Base-by-base conservation (phyloP, 2,113 vertebrate genomes). In the Vidua macroura region DNA sequence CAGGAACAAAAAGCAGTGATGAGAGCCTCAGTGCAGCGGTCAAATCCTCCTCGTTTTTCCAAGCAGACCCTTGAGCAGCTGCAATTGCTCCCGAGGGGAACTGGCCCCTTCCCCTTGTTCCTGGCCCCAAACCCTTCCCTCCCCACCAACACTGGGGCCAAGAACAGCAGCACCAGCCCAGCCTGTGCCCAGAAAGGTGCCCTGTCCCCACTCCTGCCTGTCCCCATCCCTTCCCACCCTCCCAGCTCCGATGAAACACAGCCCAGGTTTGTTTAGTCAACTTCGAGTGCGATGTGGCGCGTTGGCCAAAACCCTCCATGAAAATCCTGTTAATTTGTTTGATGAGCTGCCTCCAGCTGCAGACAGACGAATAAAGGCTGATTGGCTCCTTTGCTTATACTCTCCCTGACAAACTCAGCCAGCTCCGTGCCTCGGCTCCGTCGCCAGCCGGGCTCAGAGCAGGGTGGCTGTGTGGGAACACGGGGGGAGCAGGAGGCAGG, bases 321-420 rank as follows among this genome's bases (percentile, higher is more conserved):
- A 94, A 70, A 92, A 96, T 88, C 80, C 96, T 76, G 22, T 95
- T 97, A 96, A 96, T 97, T 97, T 93, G 77, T 91, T 96, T 96
- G 93, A 96, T 93, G 79, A 92, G 87, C 79, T 89, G 86, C 88
- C 84, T 97, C 94, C 94, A 96, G 92, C 91, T 95, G 93, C 90
- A 97, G 92, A 63, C 95, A 97, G 90, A 93, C 46, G 82, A 87
- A 92, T 88, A 77, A 88, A 53, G 5, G 81, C 63, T 96, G 94
- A 94, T 96, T 95, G 94, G 91, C 89, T 92, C 60, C 88, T 96
- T 60, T 89, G 72, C 79, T 82, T 24, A 6, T 52, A 14, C 28
- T 77, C 83, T 91, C 64, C 63, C 14, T 70, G 49, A 93, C 33
- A 79, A 92, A 87, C 75, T 0, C 43, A 94, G 83, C 73, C 85